Evolutionary conservation across 2,113 vertebrate genomes (phyloP).

Genomic region (Silurus meridionalis): DNA sequence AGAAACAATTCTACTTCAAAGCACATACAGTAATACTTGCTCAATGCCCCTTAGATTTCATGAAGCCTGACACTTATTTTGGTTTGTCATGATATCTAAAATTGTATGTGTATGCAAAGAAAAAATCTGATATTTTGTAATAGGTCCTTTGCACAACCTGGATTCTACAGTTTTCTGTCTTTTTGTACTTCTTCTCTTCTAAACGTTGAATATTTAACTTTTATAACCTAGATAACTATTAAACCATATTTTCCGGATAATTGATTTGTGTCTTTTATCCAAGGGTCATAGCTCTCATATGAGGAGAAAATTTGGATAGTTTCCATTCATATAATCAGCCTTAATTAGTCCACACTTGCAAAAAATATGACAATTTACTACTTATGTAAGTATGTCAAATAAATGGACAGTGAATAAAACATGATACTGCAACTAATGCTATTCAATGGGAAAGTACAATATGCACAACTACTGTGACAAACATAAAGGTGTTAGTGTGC

Average conservation of each 20-base stretch:
- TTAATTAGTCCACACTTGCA: slow-evolving; percentile 29
- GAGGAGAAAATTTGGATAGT: slow-evolving; percentile 55
- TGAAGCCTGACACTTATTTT: neutral
- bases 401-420: neutral
- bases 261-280: slow-evolving; percentile 37
- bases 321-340: slow-evolving; percentile 55
- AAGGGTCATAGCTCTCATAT: slow-evolving; percentile 55
- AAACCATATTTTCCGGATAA: slow-evolving; percentile 39
- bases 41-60: neutral
- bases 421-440: neutral
- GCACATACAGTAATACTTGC: neutral
- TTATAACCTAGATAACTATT: neutral
- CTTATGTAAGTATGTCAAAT: neutral
- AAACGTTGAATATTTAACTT: neutral
- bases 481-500: neutral
- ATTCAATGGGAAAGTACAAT: slow-evolving; percentile 4
- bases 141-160: neutral
- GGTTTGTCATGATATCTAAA: neutral
- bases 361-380: neutral
- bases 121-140: neutral
- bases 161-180: neutral
- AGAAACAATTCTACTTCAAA: neutral
- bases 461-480: neutral
- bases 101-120: neutral
- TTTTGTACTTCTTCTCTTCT: neutral